A percentile compares a stretch with the other conserved stretches of the same genome.
Evolutionary conservation across 1,140 invertebrate species (phyloP).

Genomic region (Zaprionus gabonicus): DNA sequence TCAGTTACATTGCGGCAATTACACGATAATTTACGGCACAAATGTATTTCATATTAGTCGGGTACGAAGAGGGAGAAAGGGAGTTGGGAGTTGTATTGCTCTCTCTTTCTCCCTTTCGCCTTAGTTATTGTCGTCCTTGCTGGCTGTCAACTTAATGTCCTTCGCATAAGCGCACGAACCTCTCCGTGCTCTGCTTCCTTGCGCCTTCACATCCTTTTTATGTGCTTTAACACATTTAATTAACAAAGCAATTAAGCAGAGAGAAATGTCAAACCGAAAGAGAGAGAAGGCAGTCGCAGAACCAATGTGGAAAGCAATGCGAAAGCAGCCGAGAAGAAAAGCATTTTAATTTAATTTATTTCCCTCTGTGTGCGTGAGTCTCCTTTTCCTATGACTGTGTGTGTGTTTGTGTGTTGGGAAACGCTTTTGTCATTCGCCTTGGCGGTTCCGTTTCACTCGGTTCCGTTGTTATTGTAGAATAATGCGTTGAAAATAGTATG

Average conservation of each 20-base stretch:
- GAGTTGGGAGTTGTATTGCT: neutral
- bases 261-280: constrained; percentile 62
- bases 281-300: constrained; percentile 43
- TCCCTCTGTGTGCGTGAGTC: constrained; percentile 22
- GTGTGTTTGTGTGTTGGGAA: constrained; percentile 14
- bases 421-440: constrained; percentile 36
- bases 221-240: constrained; percentile 77
- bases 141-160: constrained; percentile 77
- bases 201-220: constrained; percentile 71
- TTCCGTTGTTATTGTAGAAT: constrained; percentile 60
- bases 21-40: constrained; percentile 71
- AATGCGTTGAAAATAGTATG: constrained; percentile 56
- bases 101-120: neutral
- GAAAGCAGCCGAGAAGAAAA: constrained; percentile 44
- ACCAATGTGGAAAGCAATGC: constrained; percentile 29
- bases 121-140: constrained; percentile 6
- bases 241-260: constrained; percentile 83
- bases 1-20: constrained; percentile 54
- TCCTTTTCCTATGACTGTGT: constrained; percentile 6
- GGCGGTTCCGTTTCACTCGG: constrained; percentile 22
- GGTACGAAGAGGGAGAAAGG: neutral
- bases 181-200: neutral
- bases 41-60: constrained; percentile 74
- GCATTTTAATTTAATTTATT: constrained; percentile 78
- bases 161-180: constrained; percentile 58